These are phyloP conservation scores for Portevinia maculata DNA, from an alignment of 2,888 invertebrate species.

Conservation along the genomic window DNA sequence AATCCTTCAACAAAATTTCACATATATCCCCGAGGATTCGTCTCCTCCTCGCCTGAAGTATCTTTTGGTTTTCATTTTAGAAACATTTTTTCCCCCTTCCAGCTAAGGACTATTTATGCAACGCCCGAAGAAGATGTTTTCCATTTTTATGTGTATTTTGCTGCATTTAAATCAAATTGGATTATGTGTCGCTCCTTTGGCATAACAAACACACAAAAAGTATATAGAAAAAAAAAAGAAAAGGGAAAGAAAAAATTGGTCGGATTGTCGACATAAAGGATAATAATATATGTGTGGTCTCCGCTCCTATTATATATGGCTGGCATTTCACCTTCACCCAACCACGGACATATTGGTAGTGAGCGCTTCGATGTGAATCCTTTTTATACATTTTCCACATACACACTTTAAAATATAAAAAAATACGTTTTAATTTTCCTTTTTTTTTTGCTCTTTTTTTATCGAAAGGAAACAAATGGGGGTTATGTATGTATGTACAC, in stretches of 20 bases:
- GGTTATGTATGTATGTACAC: neutral
- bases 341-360: constrained; percentile 15
- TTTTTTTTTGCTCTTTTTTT: neutral
- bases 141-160: constrained; percentile 44
- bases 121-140: constrained; percentile 37
- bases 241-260: constrained; percentile 58
- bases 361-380: constrained; percentile 4
- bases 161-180: constrained; percentile 72
- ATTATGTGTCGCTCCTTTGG: constrained; percentile 69
- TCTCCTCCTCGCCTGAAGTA: constrained; percentile 35
- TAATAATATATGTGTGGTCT: constrained; percentile 31
- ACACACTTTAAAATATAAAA: constrained; percentile 44
- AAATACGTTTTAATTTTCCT: constrained; percentile 67
- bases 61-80: constrained; percentile 57
- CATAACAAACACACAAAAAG: constrained; percentile 44
- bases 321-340: constrained; percentile 3
- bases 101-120: constrained; percentile 18
- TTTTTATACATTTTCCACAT: constrained; percentile 23
- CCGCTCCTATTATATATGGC: constrained; percentile 36
- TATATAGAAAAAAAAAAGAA: constrained; percentile 4
- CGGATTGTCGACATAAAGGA: constrained; percentile 57
- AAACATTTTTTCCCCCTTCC: constrained; percentile 14
- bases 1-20: constrained; percentile 51
- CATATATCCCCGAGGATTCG: constrained; percentile 21
- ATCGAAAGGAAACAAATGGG: constrained; percentile 32